Base-by-base conservation (phyloP, 2,113 vertebrate species). In the Pantherophis guttatus region DNA sequence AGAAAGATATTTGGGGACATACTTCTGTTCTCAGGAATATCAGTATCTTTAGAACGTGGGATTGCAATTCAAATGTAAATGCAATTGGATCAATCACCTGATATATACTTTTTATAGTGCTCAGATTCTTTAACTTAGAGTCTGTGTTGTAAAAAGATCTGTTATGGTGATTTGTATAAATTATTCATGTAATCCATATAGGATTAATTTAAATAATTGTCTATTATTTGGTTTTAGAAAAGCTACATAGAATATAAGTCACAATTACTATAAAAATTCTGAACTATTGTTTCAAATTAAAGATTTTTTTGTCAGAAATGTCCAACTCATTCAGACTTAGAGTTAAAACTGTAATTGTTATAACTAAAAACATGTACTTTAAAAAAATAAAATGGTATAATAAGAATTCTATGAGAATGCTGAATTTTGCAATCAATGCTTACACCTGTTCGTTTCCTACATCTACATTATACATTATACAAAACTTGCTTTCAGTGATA, bases 51-150 rank as follows among this genome's bases (percentile, higher is more conserved):
- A 59, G 44, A 59, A 87, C 3, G 21, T 24, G 91, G 52, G 91
- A 91, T 85, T 91, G 59, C 9, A 91, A 11, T 86, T 52, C 26
- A n/a, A 87, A 91, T 91, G n/a, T 87, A 57, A 85, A 85, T 81
- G 81, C 53, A 91, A 87, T 59, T 91, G 33, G 81, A n/a, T 57
- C 39, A 87, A 59, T 87, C 58, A 91, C 59, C 24, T 59, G 26
- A n/a, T 17, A 39, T 13, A 26, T n/a, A n/a, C 33, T 81, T 81
- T 81, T 44, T 81, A 81, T 81, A 81, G 75, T 19, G 2, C 15
- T 81, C 33, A 81, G 17, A 23, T 17, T 53, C 29, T 52, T 17
- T 53, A 53, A 53, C 5, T 65, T 59, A 19, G 29, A 29, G 29
- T 90, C 44, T 52, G 15, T 52, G 26, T 17, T 65, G 17, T 52